These are phyloP conservation scores for Catharus bicknelli DNA, from an alignment of 2,113 vertebrate genomes.

Conservation along the genomic window DNA sequence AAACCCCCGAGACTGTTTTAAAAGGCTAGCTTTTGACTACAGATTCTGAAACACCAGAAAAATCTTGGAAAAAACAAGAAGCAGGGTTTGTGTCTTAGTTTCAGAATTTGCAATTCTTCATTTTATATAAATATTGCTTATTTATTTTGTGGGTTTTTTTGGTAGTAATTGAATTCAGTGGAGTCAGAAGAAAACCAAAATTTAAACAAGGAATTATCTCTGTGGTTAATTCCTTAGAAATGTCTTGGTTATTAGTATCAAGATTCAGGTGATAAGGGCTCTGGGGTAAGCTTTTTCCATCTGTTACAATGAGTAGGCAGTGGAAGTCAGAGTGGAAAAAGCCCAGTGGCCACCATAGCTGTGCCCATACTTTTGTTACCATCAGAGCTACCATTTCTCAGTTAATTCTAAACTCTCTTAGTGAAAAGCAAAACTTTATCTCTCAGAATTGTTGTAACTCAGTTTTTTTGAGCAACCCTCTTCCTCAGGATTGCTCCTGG, in stretches of 20 bases:
- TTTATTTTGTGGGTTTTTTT: background rate
- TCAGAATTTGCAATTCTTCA: background rate
- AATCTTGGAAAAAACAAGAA: fast-evolving
- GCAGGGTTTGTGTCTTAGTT: background rate
- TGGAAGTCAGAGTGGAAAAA: background rate
- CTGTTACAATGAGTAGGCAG: background rate
- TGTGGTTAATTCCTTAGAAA: background rate
- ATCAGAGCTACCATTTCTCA: background rate
- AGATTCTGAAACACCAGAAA: background rate
- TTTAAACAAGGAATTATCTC: background rate
- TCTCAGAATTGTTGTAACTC: background rate
- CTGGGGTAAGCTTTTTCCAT: background rate
- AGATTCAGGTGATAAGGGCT: background rate
- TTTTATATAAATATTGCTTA: background rate
- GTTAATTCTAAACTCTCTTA: background rate
- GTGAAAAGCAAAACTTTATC: background rate
- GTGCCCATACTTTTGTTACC: background rate
- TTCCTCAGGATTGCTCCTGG: background rate
- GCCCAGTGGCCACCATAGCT: background rate
- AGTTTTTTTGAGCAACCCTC: background rate
- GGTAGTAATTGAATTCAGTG: background rate
- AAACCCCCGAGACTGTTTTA: background rate
- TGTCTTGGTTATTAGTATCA: background rate
- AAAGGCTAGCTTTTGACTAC: background rate
- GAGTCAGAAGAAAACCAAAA: background rate